Evolutionary conservation across 1,140 invertebrate species (phyloP), one percentile per base, ranked within the genome.

Genomic region (Leptoteleia sp.): DNA sequence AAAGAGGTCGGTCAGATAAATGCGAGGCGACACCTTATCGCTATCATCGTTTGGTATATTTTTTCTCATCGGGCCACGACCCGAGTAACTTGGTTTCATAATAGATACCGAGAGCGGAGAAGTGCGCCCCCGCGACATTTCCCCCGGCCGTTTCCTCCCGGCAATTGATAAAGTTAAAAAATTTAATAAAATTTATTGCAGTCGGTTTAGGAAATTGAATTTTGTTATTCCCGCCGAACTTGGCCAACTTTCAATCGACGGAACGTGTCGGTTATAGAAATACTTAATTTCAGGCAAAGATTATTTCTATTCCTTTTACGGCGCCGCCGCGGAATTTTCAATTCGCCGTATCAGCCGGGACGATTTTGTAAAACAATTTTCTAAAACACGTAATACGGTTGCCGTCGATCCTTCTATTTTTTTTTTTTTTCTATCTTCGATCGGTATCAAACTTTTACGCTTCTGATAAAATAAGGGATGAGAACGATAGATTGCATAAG

Each of bases 171-270:
- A 42, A 42, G 38, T 42, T 42, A 1, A 16, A 42, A 19, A 16
- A 42, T 42, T 42, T 42, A 17, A 42, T 42, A 19, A 17, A 42
- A 42, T 42, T 42, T 19, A 42, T 5, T 6, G 1, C 12, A 17
- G 47, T 50, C 33, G 29, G 12, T 33, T 50, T 31, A 37, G 48
- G 31, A 37, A 52, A 37, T 52, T 22, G 48, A 52, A 52, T 52
- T 22, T 11, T 6, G 48, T 35, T 52, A 16, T 33, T 40, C 6
- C 1, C 17, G 8, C 7, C 4, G 4, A 42, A 9, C 3, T 42
- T 19, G 12, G 11, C 35, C n/a, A 15, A 12, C 3, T 15, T 37
- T 15, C 35, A 15, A 37, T 37, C 13, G 35, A 4, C 3, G 19
- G 7, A 11, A 42, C 12, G n/a, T 8, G 29, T n/a, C n/a, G 29